Conservation (phyloP, 1,140 invertebrate species). For the Sarcophaga peregrina region DNA sequence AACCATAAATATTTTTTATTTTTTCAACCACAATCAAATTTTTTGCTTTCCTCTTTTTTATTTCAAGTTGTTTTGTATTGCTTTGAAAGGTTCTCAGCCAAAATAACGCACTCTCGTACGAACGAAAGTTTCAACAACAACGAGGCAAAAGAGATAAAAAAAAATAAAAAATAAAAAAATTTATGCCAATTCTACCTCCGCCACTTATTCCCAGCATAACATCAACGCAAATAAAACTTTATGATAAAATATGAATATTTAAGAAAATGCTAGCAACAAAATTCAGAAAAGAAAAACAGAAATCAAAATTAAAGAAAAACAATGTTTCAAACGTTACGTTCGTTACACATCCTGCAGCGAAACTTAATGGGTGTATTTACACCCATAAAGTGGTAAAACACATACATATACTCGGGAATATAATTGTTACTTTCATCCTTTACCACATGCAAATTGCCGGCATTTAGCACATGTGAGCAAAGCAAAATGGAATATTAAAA, state of each 20-base stretch:
- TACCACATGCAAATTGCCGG: neutral
- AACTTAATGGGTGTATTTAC: neutral
- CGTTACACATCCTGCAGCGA: neutral
- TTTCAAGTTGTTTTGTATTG: no score
- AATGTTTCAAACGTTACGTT: neutral
- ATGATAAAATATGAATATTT: neutral
- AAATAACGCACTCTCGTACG: no score
- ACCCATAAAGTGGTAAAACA: no score
- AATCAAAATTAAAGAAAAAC: neutral
- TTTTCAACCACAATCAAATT: neutral
- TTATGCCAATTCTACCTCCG: neutral
- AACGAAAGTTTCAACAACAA: neutral
- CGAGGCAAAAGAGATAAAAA: no score
- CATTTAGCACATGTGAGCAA: neutral
- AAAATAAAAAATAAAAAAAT: neutral
- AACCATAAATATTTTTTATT: neutral
- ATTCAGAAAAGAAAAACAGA: neutral
- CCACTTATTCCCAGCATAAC: neutral
- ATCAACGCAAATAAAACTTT: slow-evolving; percentile 3
- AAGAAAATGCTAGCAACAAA: neutral
- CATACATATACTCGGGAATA: neutral
- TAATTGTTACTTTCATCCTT: slow-evolving; percentile 4
- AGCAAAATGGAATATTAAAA: no score
- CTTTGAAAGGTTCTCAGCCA: no score
- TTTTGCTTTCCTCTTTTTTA: no score